Evolutionary conservation across 2,113 vertebrate species (phyloP).

Genomic region (Aptenodytes forsteri): DNA sequence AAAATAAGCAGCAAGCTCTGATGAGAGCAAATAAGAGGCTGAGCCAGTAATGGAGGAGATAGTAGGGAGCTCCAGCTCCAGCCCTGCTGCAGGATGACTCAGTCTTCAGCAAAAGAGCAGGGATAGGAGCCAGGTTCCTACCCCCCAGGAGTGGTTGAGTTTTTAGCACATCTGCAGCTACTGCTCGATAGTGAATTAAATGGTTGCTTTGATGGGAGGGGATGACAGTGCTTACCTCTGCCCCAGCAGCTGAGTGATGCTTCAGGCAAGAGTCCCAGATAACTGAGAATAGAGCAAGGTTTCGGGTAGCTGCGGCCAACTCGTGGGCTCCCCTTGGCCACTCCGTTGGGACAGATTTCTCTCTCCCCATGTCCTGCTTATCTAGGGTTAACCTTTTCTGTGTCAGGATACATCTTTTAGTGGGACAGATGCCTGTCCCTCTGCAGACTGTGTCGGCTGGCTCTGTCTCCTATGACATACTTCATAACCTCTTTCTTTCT

Average conservation of each 20-base stretch:
- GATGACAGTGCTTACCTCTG: neutral
- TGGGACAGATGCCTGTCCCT: neutral
- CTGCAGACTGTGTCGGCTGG: neutral
- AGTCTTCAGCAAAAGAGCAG: neutral
- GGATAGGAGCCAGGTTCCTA: neutral
- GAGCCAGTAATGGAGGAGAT: neutral
- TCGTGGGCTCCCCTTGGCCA: neutral
- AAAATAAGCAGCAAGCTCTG: neutral
- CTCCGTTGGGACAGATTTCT: neutral
- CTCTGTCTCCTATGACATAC: accelerated
- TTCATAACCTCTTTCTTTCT: slow-evolving; percentile 29
- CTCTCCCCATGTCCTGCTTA: neutral
- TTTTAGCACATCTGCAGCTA: neutral
- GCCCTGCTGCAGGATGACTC: slow-evolving; percentile 43
- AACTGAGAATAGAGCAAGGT: neutral
- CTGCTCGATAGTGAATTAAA: neutral
- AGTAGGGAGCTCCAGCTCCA: neutral
- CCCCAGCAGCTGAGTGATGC: neutral
- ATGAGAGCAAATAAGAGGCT: neutral
- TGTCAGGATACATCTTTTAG: neutral
- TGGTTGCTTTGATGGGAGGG: neutral
- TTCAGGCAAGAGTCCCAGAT: neutral
- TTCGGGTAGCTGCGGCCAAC: neutral
- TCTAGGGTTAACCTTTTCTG: slow-evolving; percentile 17
- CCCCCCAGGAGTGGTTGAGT: neutral